A percentile compares a stretch with the other conserved stretches of the same genome.
Evolutionary conservation across 2,888 invertebrate genomes (phyloP).

Genomic region (Hetaerina titia): DNA sequence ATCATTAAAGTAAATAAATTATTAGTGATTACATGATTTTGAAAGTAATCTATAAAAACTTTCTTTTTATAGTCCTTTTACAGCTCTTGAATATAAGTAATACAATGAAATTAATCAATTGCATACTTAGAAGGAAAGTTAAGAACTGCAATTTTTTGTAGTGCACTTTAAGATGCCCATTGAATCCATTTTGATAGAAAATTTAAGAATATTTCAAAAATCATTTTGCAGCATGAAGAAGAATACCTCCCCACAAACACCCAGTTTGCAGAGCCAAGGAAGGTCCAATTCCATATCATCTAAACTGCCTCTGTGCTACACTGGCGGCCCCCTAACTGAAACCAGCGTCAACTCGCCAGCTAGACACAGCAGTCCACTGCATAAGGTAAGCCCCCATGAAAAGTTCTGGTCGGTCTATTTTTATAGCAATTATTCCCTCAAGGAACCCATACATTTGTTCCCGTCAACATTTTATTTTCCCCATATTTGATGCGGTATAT

Average conservation of each 20-base stretch:
- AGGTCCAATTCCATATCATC: slow-evolving; percentile 36
- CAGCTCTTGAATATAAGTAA: not conserved
- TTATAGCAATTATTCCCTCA: not conserved
- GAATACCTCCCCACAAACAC: not conserved
- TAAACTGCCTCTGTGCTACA: not conserved
- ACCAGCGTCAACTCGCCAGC: slow-evolving; percentile 9
- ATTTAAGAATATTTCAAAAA: not conserved
- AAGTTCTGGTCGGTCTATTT: not conserved
- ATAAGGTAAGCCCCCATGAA: not conserved
- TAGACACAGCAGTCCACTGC: slow-evolving; percentile 19
- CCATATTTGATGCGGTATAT: not conserved
- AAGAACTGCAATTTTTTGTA: not conserved
- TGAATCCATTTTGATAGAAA: not conserved
- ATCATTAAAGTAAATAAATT: too few relatives aligned
- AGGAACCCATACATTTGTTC: not conserved
- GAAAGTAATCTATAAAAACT: too few relatives aligned
- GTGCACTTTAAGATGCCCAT: not conserved
- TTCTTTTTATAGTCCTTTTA: not conserved
- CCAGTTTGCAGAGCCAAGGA: not conserved
- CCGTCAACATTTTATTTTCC: not conserved
- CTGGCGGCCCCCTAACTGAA: not conserved
- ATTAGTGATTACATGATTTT: too few relatives aligned
- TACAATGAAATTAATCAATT: not conserved
- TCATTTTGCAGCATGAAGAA: slow-evolving; percentile 27
- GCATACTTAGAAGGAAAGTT: not conserved